Evolutionary conservation across 2,888 invertebrate genomes (phyloP), one percentile per base, ranked within the genome.

Genomic region (Resseliella maxima): DNA sequence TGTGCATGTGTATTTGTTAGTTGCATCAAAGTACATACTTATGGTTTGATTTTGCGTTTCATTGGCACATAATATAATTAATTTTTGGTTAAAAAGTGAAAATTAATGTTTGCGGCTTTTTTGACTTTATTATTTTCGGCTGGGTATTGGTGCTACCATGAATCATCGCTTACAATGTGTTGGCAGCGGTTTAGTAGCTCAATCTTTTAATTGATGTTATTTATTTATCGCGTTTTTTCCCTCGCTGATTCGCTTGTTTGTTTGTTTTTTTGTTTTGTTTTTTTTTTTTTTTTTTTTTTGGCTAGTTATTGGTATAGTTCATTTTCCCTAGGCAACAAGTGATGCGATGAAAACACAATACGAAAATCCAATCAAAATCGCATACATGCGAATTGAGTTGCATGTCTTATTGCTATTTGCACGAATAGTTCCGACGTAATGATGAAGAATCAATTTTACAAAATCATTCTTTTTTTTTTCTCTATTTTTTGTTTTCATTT

Each of bases 81-180:
- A 72, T 72, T 72, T 72, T 72, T 15, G 31, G 72, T 31, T 72
- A 31, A 18, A 72, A 72, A 72, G 72, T 72, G 35, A 12, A 72
- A 27, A 72, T 72, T 35, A 72, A 72, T 72, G 31, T 27, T 31
- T 72, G 72, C 15, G 72, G 72, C 31, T 72, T 72, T 31, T 72
- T 15, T 72, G 72, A 72, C 35, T 72, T 31, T 35, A 72, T 72
- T 72, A 59, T 24, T 59, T 24, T 21, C 50, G 41, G 12, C 12
- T 41, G 41, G 5, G 41, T 50, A 18, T 50, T 59, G n/a, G 31
- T 31, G 5, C 18, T 15, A 5, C 31, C 15, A 72, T 72, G 31
- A 72, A 72, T 72, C 72, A 72, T 72, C 72, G 15, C 72, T 72
- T 31, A 31, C 31, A 72, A 31, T 72, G 72, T 72, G 72, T 72